Percentiles rank a stretch among this genome's conserved stretches.
Evolutionary conservation across 2,113 vertebrate species (phyloP).

Genomic region (Hemibagrus wyckioides): DNA sequence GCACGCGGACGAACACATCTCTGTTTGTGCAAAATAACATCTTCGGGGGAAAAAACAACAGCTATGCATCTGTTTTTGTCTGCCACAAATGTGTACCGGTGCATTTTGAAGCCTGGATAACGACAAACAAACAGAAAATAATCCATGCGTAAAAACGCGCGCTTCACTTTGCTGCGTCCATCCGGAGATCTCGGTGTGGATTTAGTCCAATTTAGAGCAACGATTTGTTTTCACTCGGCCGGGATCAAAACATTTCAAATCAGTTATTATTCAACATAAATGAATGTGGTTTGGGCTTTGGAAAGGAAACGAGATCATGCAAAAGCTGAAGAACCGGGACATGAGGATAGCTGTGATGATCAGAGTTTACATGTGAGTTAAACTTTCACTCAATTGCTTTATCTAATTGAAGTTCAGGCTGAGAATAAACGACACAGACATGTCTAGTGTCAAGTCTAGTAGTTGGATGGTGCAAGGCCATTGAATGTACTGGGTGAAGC

Average conservation of each 20-base stretch:
- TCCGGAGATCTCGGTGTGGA: not conserved
- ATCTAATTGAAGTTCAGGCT: not conserved
- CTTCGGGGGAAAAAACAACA: not conserved
- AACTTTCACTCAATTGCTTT: not conserved
- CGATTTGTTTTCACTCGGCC: not conserved
- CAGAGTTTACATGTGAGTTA: conserved; percentile 44
- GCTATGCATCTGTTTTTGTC: not conserved
- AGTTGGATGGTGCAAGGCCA: not conserved
- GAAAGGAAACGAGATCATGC: conserved; percentile 20
- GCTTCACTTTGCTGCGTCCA: not conserved
- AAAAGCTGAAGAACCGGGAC: conserved; percentile 18
- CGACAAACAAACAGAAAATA: not conserved
- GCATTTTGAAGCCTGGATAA: not conserved
- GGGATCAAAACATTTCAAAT: not conserved
- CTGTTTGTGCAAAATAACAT: not conserved
- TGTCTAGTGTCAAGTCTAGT: not conserved
- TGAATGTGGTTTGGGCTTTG: conserved; percentile 8
- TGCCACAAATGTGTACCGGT: not conserved
- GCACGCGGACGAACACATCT: not conserved
- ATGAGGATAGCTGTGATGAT: conserved; percentile 17
- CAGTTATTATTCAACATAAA: not conserved
- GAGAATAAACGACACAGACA: not conserved
- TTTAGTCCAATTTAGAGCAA: not conserved
- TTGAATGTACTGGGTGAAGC: not conserved
- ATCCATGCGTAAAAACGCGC: not conserved